Evolutionary conservation across 2,797 vertebrate genomes (phyloP).

Genomic region (Amazona finschi): DNA sequence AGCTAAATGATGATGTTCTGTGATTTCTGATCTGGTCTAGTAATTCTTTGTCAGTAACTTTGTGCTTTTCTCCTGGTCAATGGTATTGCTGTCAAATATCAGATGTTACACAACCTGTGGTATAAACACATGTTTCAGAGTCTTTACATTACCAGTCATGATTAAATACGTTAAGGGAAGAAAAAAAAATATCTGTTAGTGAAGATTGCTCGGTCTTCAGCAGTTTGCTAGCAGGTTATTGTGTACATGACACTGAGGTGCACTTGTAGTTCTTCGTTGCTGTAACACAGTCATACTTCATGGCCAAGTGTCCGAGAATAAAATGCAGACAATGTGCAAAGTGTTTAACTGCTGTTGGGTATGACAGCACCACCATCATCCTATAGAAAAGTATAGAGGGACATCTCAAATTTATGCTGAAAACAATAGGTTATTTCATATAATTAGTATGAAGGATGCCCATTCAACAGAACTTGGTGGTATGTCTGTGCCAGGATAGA

Average conservation of each 20-base stretch:
- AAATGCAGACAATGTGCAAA: neutral
- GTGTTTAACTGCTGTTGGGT: neutral
- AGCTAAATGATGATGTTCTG: neutral
- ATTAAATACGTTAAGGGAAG: neutral
- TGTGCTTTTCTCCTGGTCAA: neutral
- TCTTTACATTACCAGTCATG: neutral
- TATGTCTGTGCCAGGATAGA: neutral
- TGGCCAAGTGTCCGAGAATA: neutral
- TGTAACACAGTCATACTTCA: neutral
- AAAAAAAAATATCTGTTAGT: neutral
- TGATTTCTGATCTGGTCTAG: neutral
- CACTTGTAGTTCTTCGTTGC: neutral
- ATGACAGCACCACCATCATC: neutral
- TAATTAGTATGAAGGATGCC: neutral
- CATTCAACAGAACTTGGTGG: neutral
- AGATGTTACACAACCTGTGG: neutral
- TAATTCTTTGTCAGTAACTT: neutral
- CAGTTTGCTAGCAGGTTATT: neutral
- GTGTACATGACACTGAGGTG: neutral
- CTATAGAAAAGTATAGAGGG: neutral
- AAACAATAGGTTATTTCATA: neutral
- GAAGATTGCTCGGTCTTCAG: neutral
- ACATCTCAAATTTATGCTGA: neutral
- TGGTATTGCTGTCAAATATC: neutral
- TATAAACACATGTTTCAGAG: neutral